A percentile compares a stretch with the other conserved stretches of the same genome.
Evolutionary conservation across 1,140 invertebrate species (phyloP).

Genomic region (Heliconius himera): DNA sequence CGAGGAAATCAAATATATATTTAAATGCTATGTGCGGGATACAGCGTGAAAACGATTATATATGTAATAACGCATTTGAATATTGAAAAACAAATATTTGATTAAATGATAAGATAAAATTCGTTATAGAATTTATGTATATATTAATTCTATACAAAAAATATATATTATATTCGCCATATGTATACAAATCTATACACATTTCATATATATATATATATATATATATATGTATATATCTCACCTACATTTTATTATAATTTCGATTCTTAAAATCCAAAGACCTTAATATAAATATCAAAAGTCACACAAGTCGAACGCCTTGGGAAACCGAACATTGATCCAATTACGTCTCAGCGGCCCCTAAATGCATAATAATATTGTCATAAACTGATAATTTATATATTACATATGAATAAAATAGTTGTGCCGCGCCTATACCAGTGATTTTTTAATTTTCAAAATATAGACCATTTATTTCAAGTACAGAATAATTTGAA

Average conservation of each 20-base stretch:
- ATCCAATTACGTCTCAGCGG: constrained; percentile 33
- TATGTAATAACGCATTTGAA: not conserved
- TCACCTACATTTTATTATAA: constrained; percentile 9
- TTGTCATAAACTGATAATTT: constrained; percentile 34
- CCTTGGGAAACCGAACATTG: constrained; percentile 35
- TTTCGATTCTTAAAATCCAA: constrained; percentile 11
- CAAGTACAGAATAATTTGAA: not conserved
- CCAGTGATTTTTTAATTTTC: constrained; percentile 7
- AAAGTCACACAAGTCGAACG: constrained; percentile 35
- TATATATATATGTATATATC: constrained; percentile 6
- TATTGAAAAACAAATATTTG: not conserved
- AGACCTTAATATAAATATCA: constrained; percentile 38
- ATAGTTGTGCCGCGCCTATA: constrained; percentile 29
- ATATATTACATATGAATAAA: constrained; percentile 24
- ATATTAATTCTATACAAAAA: not conserved
- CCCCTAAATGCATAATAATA: constrained; percentile 34
- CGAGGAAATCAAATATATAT: too few species aligned
- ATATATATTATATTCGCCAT: not conserved
- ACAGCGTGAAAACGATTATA: too few species aligned
- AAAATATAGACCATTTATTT: not conserved
- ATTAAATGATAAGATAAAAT: not conserved
- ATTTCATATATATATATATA: constrained; percentile 10
- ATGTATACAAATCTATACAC: not conserved
- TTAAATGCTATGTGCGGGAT: too few species aligned
- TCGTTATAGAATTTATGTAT: not conserved